These are phyloP conservation scores for Hofmannophila pseudospretella DNA, from an alignment of 2,888 invertebrate genomes.

Conservation along the genomic window DNA sequence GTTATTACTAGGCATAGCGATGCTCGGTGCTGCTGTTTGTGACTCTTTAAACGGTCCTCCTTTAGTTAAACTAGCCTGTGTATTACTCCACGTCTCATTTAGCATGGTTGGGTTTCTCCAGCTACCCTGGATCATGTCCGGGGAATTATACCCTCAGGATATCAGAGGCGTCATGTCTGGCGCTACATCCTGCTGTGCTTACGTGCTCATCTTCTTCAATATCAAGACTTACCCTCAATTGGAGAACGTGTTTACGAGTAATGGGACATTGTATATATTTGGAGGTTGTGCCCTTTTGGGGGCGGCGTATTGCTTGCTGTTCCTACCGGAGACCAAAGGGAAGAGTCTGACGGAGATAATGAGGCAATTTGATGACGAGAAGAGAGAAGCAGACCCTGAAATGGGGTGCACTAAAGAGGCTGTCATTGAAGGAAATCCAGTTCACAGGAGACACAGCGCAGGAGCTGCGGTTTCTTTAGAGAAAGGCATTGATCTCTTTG, in stretches of 20 bases:
- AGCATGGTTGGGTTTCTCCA: slow-evolving; percentile 87
- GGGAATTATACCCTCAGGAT: slow-evolving; percentile 83
- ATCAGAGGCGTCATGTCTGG: slow-evolving; percentile 84
- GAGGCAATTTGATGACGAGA: slow-evolving; percentile 74
- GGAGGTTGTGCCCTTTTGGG: slow-evolving; percentile 78
- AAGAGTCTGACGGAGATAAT: slow-evolving; percentile 83
- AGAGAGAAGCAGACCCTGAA: slow-evolving; percentile 55
- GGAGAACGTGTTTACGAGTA: slow-evolving; percentile 74
- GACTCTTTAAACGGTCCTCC: slow-evolving; percentile 75
- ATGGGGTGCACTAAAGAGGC: slow-evolving; percentile 36
- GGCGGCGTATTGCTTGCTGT: slow-evolving; percentile 77
- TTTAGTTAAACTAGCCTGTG: slow-evolving; percentile 73
- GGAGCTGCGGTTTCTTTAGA: slow-evolving; percentile 58
- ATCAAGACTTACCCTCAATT: slow-evolving; percentile 84
- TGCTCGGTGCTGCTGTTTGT: slow-evolving; percentile 80
- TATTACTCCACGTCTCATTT: slow-evolving; percentile 82
- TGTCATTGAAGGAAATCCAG: slow-evolving; percentile 41
- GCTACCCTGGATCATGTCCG: slow-evolving; percentile 86
- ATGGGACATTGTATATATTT: slow-evolving; percentile 81
- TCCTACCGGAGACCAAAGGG: slow-evolving; percentile 84
- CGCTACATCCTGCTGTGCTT: slow-evolving; percentile 82
- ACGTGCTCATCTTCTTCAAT: slow-evolving; percentile 82
- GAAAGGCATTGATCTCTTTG: slow-evolving; percentile 41
- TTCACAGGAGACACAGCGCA: slow-evolving; percentile 63
- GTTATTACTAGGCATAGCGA: slow-evolving; percentile 80